Conservation (phyloP, 30 jellyfish, hydroid and myxozoan genomes). For the Aurelia aurita region DNA sequence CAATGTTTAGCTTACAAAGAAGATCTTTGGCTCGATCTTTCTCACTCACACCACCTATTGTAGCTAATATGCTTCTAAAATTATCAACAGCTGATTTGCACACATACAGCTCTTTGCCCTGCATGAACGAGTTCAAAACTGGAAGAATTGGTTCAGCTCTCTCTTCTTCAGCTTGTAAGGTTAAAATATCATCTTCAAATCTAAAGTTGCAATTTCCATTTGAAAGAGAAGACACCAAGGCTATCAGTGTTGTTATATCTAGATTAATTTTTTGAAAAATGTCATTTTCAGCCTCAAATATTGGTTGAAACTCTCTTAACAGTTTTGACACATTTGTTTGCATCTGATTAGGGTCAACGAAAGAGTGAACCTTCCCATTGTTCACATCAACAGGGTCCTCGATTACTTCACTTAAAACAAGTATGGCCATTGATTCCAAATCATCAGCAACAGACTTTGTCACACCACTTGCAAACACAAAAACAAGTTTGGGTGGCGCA, state of each 20-base stretch:
- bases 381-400: constrained; percentile 69
- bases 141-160: constrained; percentile 74
- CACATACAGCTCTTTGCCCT: constrained; percentile 69
- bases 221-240: constrained; percentile 80
- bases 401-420: constrained; percentile 57
- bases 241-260: constrained; percentile 85
- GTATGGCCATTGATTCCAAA: constrained; percentile 48
- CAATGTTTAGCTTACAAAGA: constrained; percentile 37
- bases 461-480: constrained; percentile 76
- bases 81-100: constrained; percentile 77
- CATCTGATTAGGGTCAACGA: neutral
- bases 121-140: constrained; percentile 43
- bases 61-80: constrained; percentile 61
- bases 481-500: constrained; percentile 57
- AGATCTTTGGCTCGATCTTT: constrained; percentile 70
- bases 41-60: constrained; percentile 85
- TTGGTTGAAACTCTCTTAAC: constrained; percentile 3
- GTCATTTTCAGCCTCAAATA: neutral
- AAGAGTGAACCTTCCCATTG: neutral
- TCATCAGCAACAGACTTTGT: constrained; percentile 78
- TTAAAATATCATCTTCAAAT: constrained; percentile 69
- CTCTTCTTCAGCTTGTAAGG: constrained; percentile 84
- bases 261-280: constrained; percentile 64
- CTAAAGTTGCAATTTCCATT: constrained; percentile 66
- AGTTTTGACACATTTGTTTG: constrained; percentile 2